Conservation (phyloP, 92 coral and sea anemone genomes). For the Virgularia gustaviana region DNA sequence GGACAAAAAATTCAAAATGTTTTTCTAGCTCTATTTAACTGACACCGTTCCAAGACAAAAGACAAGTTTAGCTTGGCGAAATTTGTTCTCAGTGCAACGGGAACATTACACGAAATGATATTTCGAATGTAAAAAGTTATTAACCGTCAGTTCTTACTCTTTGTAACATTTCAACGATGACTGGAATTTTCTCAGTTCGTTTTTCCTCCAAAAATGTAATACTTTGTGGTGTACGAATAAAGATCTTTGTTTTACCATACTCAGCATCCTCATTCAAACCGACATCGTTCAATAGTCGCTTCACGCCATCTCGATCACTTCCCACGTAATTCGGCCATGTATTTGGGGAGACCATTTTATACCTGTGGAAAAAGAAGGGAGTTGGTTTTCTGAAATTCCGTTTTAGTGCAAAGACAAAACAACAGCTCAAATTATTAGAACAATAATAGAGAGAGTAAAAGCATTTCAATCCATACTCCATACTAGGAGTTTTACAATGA, state of each 20-base stretch:
- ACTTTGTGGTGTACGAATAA: conserved; percentile 89
- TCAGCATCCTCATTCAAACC: conserved; percentile 69
- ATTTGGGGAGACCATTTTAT: conserved; percentile 67
- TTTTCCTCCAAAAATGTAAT: conserved; percentile 72
- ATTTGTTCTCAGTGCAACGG: no score
- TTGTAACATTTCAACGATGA: conserved; percentile 70
- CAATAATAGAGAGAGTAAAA: no score
- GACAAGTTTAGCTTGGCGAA: background rate
- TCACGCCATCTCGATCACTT: conserved; percentile 67
- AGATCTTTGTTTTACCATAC: conserved; percentile 82
- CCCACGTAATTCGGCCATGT: conserved; percentile 92
- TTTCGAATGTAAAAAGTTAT: background rate
- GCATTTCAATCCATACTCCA: no score
- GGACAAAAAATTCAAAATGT: no score
- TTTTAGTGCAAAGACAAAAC: no score
- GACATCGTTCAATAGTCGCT: conserved; percentile 47
- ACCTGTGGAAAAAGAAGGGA: conserved; percentile 44
- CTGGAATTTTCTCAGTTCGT: conserved; percentile 67
- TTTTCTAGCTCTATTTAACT: no score
- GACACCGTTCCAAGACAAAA: background rate
- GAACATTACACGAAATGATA: background rate
- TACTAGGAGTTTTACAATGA: no score
- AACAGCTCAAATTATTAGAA: no score
- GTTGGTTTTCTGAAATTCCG: background rate
- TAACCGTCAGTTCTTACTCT: conserved; percentile 52